Percentiles rank a stretch among this genome's conserved stretches.
phyloP scores from a whole-genome alignment of 2,797 vertebrate species.

The Oryzias dopingdopingensis region DNA sequence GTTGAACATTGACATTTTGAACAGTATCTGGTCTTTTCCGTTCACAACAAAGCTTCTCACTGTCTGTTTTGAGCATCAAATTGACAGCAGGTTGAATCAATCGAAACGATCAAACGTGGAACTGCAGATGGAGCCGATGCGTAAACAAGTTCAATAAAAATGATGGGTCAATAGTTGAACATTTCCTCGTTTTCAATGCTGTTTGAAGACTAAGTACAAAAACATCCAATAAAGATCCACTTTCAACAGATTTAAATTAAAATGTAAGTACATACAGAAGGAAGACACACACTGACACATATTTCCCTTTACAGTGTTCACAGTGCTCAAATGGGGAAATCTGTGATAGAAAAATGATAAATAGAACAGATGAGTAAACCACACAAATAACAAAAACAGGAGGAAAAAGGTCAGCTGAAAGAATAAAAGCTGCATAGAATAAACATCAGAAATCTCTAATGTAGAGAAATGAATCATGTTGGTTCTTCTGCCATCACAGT shows the following conservation, averaged over 20 bases:
- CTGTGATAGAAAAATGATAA: background rate
- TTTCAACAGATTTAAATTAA: constrained; percentile 10
- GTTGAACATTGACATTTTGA: constrained; percentile 28
- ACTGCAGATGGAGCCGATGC: background rate
- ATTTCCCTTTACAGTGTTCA: constrained; percentile 30
- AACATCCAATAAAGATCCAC: background rate
- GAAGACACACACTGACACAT: constrained; percentile 21
- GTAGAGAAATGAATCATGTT: constrained; percentile 41
- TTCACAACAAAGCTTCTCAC: constrained; percentile 17
- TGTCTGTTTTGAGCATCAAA: too few relatives aligned
- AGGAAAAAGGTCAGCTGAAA: constrained; percentile 19
- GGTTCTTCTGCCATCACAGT: constrained; percentile 9
- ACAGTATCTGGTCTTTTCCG: constrained; percentile 38
- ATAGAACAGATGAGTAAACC: constrained; percentile 9
- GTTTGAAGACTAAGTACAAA: background rate
- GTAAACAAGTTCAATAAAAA: background rate
- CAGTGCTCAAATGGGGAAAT: constrained; percentile 16
- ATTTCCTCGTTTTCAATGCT: background rate
- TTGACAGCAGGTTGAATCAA: background rate
- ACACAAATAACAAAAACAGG: constrained; percentile 12
- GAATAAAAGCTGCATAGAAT: constrained; percentile 51
- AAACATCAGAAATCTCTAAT: constrained; percentile 51
- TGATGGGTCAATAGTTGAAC: background rate
- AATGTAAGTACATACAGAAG: constrained; percentile 10
- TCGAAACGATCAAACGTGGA: background rate